Base-by-base conservation (phyloP, 2,888 invertebrate species). In the Oscheius sp. region DNA sequence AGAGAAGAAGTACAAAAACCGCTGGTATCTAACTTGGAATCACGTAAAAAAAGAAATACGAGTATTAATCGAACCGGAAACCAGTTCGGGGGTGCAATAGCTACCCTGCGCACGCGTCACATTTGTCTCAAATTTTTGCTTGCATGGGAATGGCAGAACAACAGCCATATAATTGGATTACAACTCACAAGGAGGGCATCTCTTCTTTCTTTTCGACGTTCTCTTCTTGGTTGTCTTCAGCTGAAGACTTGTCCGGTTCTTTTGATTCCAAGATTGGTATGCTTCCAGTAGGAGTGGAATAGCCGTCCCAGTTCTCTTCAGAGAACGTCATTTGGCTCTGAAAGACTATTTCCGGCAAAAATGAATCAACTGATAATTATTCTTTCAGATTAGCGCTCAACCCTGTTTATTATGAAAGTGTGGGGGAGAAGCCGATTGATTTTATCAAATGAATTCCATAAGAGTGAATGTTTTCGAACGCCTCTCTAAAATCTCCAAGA, bases 281-380 rank as follows among this genome's bases (percentile, higher is more conserved):
- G 25, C 65, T 65, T 29, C 65, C 65, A 15, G 65, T 65, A 12
- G 65, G 65, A 17, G 65, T 65, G 10, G 42, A 53, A 27, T 65
- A 65, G 25, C 53, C 53, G 10, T 52, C 65, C 53, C 17, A 37
- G 34, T 65, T 65, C 27, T 65, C 65, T 20, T 52, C 65, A 3
- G 52, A 65, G 50, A 65, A 52, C 23, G 25, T 45, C 39, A 29
- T 53, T 5, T 39, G 42, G 53, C 45, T 65, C 42, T 45, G 42
- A 69, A 75, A n/a, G 45, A 70, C n/a, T n/a, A n/a, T n/a, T n/a
- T n/a, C n/a, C n/a, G n/a, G n/a, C n/a, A n/a, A n/a, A n/a, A n/a
- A n/a, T n/a, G n/a, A n/a, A n/a, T n/a, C n/a, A n/a, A n/a, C n/a
- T n/a, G n/a, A n/a, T n/a, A n/a, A n/a, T n/a, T n/a, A n/a, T n/a